A percentile compares a stretch with the other conserved stretches of the same genome.
Conservation (phyloP, 1,140 invertebrate genomes). For the Zaprionus lachaisei region DNA sequence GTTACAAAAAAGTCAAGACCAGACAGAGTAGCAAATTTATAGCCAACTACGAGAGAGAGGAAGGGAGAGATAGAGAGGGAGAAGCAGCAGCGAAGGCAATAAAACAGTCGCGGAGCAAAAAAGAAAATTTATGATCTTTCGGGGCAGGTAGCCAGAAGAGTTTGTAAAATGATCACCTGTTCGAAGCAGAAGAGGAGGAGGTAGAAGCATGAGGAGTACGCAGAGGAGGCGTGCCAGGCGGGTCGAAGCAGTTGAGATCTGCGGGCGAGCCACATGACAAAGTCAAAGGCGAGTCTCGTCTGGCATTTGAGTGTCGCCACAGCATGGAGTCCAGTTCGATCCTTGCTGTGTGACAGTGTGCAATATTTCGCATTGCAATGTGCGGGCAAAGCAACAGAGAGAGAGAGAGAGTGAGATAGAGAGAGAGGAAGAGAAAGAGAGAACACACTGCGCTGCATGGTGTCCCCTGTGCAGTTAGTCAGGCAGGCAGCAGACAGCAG, state of each 20-base stretch:
- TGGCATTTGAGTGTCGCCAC: slow-evolving; percentile 73
- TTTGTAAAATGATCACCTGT: slow-evolving; percentile 80
- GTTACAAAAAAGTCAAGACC: slow-evolving; percentile 53
- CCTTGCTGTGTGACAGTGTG: slow-evolving; percentile 68
- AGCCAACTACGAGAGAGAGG: slow-evolving; percentile 39
- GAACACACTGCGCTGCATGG: slow-evolving; percentile 57
- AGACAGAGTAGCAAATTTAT: slow-evolving; percentile 55
- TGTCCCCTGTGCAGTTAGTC: slow-evolving; percentile 53
- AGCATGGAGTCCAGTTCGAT: slow-evolving; percentile 57
- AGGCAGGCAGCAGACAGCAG: slow-evolving; percentile 19
- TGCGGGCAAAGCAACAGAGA: slow-evolving; percentile 55
- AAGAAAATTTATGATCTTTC: slow-evolving; percentile 78
- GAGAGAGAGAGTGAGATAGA: not conserved
- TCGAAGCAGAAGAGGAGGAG: slow-evolving; percentile 13
- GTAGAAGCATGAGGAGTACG: not conserved
- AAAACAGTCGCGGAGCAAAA: slow-evolving; percentile 57
- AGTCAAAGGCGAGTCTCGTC: slow-evolving; percentile 46
- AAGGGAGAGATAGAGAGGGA: slow-evolving; percentile 5
- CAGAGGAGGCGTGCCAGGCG: not conserved
- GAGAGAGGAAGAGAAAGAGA: no score
- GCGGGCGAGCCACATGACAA: slow-evolving; percentile 46
- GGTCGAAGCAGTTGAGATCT: slow-evolving; percentile 10
- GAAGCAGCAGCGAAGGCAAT: slow-evolving; percentile 10
- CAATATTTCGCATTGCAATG: slow-evolving; percentile 79
- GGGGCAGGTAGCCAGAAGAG: slow-evolving; percentile 64